Evolutionary conservation across 2,888 invertebrate genomes (phyloP).

Genomic region (Acrobasis suavella): DNA sequence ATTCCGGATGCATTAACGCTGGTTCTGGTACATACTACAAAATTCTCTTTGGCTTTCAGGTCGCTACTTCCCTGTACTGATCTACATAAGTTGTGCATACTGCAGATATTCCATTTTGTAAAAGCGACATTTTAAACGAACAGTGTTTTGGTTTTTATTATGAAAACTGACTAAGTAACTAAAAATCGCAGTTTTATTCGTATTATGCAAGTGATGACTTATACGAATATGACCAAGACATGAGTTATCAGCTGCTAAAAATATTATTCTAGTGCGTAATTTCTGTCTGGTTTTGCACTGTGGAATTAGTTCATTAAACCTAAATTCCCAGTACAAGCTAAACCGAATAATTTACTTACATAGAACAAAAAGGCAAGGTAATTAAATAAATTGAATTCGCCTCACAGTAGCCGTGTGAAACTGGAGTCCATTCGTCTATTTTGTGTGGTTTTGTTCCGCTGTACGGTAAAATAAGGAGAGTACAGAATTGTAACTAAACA

Average conservation of each 20-base stretch:
- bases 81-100: no score
- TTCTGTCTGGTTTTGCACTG: neutral
- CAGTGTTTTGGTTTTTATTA: no score
- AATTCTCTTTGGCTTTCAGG: neutral
- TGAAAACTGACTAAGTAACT: no score
- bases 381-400: constrained; percentile 19
- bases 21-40: neutral
- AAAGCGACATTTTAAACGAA: no score
- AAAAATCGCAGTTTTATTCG: no score
- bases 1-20: no score
- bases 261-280: no score
- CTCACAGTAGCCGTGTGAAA: constrained; percentile 21
- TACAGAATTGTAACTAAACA: neutral
- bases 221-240: no score
- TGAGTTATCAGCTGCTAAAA: no score
- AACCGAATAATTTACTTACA: constrained; percentile 1
- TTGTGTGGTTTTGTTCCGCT: constrained; percentile 14
- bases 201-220: no score
- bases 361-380: constrained; percentile 10
- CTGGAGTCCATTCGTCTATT: constrained; percentile 4
- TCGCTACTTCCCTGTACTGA: neutral
- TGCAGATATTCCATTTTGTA: no score
- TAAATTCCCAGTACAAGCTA: constrained; percentile 1
- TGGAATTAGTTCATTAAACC: neutral
- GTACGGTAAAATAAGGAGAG: neutral